Base-by-base conservation (phyloP, 2,888 invertebrate species). In the Chymomyza caudatula region DNA sequence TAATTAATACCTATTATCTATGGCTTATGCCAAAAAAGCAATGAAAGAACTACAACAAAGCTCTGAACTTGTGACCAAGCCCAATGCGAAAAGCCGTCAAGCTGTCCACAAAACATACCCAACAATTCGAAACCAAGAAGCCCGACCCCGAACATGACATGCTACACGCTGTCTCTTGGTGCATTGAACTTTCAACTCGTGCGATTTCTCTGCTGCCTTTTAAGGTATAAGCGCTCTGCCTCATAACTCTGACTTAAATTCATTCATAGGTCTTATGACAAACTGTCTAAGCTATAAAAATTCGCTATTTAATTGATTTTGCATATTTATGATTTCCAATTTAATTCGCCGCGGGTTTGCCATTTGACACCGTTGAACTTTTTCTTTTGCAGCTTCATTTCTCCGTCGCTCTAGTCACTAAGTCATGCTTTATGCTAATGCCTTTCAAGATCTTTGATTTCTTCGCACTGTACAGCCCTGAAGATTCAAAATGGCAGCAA, bases 161-260 rank as follows among this genome's bases (percentile, higher is more conserved):
- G 51, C 8, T 11, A 2, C 5, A 11, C 13, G 44, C 11, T 51
- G 11, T 4, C 44, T 44, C 23, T 57, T 61, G 60, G 80, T 71
- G 57, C 81, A 63, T 76, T 84, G 84, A 85, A 84, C 85, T 84
- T 79, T 85, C 84, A 85, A 81, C 85, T 74, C 64, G 57, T 53
- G 22, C 60, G 52, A 63, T 54, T 58, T 53, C 37, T 57, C 56
- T 22, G 25, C 19, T 25, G 51, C 42, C 25, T 49, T 60, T 65
- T 60, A 63, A 63, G 25, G 43, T 42, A 15, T 44, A n/a, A n/a
- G 22, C 37, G 20, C 20, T 19, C 22, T 42, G n/a, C 43, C 43
- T 20, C 42, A 56, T 56, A 37, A 20, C 22, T 56, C 42, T 6
- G 22, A 43, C 43, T 42, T 49, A 52, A 51, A 2, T 29, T 19